Evolutionary conservation across 1,140 invertebrate species (phyloP).

Genomic region (Condylostylus longicornis): DNA sequence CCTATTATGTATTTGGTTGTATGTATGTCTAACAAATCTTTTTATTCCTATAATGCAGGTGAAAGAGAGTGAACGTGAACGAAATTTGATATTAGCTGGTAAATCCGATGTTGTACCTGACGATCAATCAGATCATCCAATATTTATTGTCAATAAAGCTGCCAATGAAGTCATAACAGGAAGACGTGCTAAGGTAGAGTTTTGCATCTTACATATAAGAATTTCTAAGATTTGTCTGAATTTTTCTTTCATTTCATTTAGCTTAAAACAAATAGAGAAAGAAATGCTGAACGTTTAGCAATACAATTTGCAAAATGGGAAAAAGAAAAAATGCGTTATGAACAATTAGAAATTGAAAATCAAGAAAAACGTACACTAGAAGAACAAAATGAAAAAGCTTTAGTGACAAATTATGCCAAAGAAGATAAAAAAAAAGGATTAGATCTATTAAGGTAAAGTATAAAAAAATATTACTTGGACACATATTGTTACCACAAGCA

Average conservation of each 20-base stretch:
- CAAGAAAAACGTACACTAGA: slow-evolving; percentile 13
- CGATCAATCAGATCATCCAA: slow-evolving; percentile 43
- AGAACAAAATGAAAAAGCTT: slow-evolving; percentile 19
- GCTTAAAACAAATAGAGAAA: slow-evolving; percentile 28
- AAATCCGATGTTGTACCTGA: slow-evolving; percentile 40
- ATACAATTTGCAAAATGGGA: slow-evolving; percentile 29
- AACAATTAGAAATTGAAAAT: slow-evolving; percentile 21
- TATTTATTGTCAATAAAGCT: slow-evolving; percentile 42
- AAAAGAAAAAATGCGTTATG: slow-evolving; percentile 22
- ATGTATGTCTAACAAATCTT: too few species aligned
- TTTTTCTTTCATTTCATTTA: slow-evolving; percentile 4
- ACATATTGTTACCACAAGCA: background rate
- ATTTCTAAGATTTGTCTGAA: background rate
- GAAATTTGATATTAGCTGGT: slow-evolving; percentile 42
- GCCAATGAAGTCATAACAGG: slow-evolving; percentile 39
- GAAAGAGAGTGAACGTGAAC: slow-evolving; percentile 44
- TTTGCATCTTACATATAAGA: background rate
- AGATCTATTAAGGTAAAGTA: slow-evolving; percentile 22
- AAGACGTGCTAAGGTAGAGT: slow-evolving; percentile 35
- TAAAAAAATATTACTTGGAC: too few species aligned
- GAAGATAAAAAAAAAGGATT: slow-evolving; percentile 26
- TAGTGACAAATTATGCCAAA: slow-evolving; percentile 21
- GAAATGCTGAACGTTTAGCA: slow-evolving; percentile 26
- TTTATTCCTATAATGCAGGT: too few species aligned
- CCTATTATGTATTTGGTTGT: too few species aligned